phyloP scores from a whole-genome alignment of 2,797 vertebrate species.

The Scolopax bukidnonensis region DNA sequence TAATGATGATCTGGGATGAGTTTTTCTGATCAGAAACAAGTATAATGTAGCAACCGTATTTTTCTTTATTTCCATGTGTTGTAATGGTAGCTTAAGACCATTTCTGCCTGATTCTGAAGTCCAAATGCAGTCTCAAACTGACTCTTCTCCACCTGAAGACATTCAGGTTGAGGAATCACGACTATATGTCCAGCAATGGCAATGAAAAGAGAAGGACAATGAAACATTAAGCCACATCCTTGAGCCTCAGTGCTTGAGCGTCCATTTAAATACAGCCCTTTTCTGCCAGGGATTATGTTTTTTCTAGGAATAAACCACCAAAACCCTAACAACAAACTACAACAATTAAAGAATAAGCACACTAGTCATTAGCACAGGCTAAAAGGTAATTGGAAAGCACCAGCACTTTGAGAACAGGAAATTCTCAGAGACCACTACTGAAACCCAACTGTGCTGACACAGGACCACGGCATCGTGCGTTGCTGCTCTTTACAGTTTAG shows the following conservation, averaged over 20 bases:
- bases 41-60: neutral
- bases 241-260: neutral
- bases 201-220: neutral
- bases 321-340: neutral
- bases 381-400: neutral
- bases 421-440: neutral
- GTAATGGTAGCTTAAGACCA: neutral
- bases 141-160: neutral
- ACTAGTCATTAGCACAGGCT: accelerated
- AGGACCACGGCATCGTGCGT: neutral
- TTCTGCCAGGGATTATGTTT: neutral
- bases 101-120: neutral
- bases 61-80: neutral
- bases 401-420: neutral
- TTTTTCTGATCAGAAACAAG: neutral
- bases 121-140: neutral
- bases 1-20: neutral
- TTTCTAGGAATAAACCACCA: neutral
- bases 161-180: neutral
- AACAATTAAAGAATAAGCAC: neutral
- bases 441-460: neutral
- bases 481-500: neutral
- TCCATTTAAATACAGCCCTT: neutral
- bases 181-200: neutral
- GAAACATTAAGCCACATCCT: neutral